Percentiles rank a stretch among this genome's conserved stretches.
phyloP scores from a whole-genome alignment of 2,888 invertebrate species.

The Trimorus sp. region DNA sequence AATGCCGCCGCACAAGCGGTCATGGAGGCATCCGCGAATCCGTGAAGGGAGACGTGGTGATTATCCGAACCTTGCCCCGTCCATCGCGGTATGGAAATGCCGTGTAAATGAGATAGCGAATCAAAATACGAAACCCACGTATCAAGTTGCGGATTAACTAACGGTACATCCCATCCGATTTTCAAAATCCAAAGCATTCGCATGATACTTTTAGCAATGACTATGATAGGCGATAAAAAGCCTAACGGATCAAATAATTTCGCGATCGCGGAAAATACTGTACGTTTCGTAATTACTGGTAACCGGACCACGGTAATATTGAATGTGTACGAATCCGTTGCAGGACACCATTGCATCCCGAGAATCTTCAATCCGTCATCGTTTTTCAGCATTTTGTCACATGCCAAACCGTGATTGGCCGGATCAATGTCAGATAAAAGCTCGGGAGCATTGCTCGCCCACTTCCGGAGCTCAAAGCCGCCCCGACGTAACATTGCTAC shows the following conservation, averaged over 20 bases:
- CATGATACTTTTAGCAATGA: too few species aligned
- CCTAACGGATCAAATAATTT: too few species aligned
- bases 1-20: background rate
- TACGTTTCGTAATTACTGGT: slow-evolving; percentile 1
- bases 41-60: background rate
- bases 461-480: background rate
- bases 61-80: background rate
- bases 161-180: background rate
- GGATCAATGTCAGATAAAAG: slow-evolving; percentile 1
- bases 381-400: background rate
- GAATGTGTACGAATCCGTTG: background rate
- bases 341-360: background rate
- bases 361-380: slow-evolving; percentile 18
- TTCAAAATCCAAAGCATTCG: background rate
- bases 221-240: too few species aligned
- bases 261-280: slow-evolving; percentile 3
- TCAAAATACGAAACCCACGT: too few species aligned
- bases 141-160: background rate
- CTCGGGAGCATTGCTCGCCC: background rate
- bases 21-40: slow-evolving; percentile 3
- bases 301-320: background rate
- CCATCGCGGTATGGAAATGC: background rate
- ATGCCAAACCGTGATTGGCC: slow-evolving; percentile 10
- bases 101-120: background rate
- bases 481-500: background rate